A percentile compares a stretch with the other conserved stretches of the same genome.
These are phyloP conservation scores for Corythornis vintsioides DNA, from an alignment of 2,113 vertebrate species.

Conservation along the genomic window DNA sequence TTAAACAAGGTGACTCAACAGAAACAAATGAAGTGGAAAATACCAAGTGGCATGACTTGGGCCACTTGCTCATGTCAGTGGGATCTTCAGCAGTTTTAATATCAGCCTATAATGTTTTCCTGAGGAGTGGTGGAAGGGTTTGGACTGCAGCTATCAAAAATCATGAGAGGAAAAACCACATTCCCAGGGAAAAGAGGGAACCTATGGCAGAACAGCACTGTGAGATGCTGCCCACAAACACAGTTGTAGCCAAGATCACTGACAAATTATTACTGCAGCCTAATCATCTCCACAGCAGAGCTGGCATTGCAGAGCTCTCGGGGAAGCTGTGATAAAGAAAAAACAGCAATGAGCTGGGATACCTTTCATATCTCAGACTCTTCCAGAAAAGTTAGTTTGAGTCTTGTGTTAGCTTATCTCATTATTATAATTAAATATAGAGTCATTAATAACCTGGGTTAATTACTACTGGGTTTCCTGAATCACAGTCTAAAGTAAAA, in stretches of 20 bases:
- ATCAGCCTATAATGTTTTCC: background rate
- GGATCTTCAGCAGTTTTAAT: background rate
- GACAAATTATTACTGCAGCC: background rate
- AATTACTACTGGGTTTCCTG: slow-evolving; percentile 37
- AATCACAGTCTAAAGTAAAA: background rate
- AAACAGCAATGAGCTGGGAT: background rate
- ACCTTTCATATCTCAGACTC: background rate
- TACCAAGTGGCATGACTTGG: background rate
- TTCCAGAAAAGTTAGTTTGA: background rate
- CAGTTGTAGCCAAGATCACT: background rate
- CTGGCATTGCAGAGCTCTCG: background rate
- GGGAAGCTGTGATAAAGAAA: background rate
- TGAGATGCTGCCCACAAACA: background rate
- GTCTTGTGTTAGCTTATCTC: background rate
- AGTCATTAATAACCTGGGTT: slow-evolving; percentile 34
- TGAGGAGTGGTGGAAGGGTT: background rate
- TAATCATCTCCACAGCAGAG: background rate
- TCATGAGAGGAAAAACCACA: accelerated
- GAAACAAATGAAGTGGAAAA: slow-evolving; percentile 37
- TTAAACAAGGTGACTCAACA: slow-evolving; percentile 34
- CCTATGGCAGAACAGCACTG: background rate
- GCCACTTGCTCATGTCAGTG: background rate
- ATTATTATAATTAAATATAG: slow-evolving; percentile 11
- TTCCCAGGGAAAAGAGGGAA: background rate
- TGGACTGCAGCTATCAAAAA: background rate